Percentiles rank a stretch among this genome's conserved stretches.
phyloP scores from a whole-genome alignment of 2,888 invertebrate species.

The Nysson spinosus region DNA sequence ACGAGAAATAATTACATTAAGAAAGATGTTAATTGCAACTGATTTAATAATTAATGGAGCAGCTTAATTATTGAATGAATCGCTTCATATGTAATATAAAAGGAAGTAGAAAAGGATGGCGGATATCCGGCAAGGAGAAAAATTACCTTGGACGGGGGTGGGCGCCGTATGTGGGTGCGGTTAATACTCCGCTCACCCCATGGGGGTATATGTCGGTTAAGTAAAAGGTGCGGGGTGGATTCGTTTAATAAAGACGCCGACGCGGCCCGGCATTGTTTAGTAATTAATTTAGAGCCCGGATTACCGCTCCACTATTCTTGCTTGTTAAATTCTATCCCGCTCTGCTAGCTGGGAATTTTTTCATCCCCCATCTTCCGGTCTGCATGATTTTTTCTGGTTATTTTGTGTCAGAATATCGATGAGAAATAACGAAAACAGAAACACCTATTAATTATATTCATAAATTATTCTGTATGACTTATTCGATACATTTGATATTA shows the following conservation, averaged over 20 bases:
- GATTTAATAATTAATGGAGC: too few species aligned
- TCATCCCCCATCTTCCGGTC: background rate
- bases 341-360: background rate
- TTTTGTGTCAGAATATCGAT: too few species aligned
- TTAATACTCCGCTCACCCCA: conserved; percentile 35
- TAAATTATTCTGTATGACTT: too few species aligned
- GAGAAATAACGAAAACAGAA: too few species aligned
- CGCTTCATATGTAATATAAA: background rate
- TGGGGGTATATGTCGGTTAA: conserved; percentile 63
- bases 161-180: conserved; percentile 7
- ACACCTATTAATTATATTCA: too few species aligned
- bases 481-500: too few species aligned
- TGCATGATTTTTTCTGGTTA: too few species aligned
- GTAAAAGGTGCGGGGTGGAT: conserved; percentile 53
- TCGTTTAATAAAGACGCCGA: conserved; percentile 65
- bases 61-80: too few species aligned
- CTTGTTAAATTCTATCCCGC: background rate
- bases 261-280: conserved; percentile 56
- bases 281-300: conserved; percentile 65
- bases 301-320: conserved; percentile 19
- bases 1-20: too few species aligned
- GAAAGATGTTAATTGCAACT: too few species aligned
- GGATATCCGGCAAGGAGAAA: conserved; percentile 17
- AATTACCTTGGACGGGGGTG: conserved; percentile 16
- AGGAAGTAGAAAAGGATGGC: conserved; percentile 1